phyloP scores from a whole-genome alignment of 2,888 invertebrate species.

The Spilosoma lubricipeda region DNA sequence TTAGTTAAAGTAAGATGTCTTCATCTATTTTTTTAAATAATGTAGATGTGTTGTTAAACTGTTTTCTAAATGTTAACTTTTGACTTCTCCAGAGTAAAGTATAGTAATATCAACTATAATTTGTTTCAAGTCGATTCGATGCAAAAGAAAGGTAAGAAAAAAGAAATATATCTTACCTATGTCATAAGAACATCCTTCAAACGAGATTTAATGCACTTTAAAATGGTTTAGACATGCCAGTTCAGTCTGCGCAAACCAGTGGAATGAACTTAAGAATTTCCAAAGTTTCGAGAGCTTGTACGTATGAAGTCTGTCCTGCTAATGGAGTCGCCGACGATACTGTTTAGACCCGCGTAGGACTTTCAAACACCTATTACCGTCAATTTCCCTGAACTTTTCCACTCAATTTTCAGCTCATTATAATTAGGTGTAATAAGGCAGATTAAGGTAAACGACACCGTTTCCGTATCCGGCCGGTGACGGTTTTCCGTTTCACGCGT shows the following conservation, averaged over 20 bases:
- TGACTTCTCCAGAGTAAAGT: no score
- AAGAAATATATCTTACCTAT: neutral
- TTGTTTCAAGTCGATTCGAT: no score
- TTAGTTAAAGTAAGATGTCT: no score
- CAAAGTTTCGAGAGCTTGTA: neutral
- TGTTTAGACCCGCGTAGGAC: neutral
- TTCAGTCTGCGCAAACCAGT: neutral
- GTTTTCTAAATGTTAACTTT: no score
- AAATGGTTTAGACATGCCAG: neutral
- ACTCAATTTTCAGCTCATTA: constrained; percentile 10
- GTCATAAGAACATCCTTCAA: neutral
- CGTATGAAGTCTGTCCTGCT: neutral
- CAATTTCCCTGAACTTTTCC: neutral
- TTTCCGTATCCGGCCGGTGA: constrained; percentile 33
- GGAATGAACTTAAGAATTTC: neutral
- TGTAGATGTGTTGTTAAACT: no score
- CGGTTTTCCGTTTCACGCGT: constrained; percentile 36
- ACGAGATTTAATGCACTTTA: neutral
- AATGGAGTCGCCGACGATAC: neutral
- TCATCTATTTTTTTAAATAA: no score
- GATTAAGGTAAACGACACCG: constrained; percentile 42
- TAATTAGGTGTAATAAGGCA: constrained; percentile 31
- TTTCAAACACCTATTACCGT: neutral
- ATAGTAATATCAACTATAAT: no score
- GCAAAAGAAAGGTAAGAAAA: no score